These are phyloP conservation scores for Xiphorhynchus elegans DNA, from an alignment of 2,113 vertebrate species.

Conservation along the genomic window DNA sequence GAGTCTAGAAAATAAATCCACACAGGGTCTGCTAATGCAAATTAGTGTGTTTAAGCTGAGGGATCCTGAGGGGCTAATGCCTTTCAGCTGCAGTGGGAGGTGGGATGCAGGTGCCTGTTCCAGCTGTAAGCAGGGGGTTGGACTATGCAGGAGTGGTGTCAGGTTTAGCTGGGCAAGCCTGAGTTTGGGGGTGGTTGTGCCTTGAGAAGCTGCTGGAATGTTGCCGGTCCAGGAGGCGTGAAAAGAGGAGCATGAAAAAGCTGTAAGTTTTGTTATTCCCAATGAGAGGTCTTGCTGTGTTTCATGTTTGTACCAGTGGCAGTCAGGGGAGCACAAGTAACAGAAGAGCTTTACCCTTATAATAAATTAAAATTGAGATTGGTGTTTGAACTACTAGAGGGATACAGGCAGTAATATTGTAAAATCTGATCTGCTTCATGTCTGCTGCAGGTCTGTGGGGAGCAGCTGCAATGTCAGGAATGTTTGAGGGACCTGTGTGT, in stretches of 20 bases:
- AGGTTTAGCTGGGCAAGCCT: accelerated
- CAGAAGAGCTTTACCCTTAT: neutral
- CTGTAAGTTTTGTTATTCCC: neutral
- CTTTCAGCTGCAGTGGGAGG: neutral
- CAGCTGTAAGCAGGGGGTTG: neutral
- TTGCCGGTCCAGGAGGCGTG: accelerated
- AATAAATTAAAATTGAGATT: neutral
- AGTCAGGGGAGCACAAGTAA: neutral
- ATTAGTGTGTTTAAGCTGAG: neutral
- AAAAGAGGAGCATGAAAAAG: neutral
- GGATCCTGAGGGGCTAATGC: neutral
- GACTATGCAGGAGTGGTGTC: accelerated
- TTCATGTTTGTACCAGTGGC: neutral
- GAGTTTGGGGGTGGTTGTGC: neutral
- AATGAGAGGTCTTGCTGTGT: neutral
- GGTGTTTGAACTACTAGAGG: neutral
- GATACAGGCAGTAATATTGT: neutral
- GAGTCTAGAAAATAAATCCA: neutral
- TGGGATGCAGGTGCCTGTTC: neutral
- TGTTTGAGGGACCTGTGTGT: neutral
- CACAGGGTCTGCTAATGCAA: neutral
- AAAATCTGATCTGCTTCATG: neutral
- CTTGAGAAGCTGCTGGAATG: neutral
- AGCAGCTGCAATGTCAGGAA: neutral
- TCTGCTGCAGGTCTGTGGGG: neutral